phyloP scores from a whole-genome alignment of 2,797 vertebrate species.

The Phoxinus dragarum region DNA sequence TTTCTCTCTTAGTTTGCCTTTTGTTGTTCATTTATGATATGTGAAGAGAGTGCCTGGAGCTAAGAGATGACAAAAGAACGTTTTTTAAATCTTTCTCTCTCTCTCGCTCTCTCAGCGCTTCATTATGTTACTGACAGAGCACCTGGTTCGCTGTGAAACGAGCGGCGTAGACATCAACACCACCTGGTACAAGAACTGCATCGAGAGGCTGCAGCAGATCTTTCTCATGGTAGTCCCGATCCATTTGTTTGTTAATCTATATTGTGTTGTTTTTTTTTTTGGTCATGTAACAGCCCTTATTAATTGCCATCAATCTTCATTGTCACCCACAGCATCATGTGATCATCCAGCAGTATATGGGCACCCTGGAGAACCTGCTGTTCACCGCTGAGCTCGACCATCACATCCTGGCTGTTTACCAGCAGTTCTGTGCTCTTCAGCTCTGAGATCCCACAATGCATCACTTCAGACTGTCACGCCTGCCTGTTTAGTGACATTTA shows the following conservation, averaged over 20 bases:
- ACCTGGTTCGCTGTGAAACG: conserved; percentile 95
- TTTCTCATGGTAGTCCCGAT: conserved; percentile 87
- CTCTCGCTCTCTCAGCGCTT: conserved; percentile 82
- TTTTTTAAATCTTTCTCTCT: background rate
- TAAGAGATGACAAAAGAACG: conserved; percentile 3
- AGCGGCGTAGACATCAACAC: conserved; percentile 91
- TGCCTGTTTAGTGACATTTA: conserved; percentile 64
- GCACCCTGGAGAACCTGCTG: conserved; percentile 96
- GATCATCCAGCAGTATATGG: conserved; percentile 99
- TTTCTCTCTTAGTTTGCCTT: conserved; percentile 6
- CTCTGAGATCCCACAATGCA: conserved; percentile 75
- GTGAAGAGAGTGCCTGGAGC: conserved; percentile 21
- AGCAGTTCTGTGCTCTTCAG: conserved; percentile 97
- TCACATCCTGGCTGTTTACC: conserved; percentile 97
- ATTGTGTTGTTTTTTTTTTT: background rate
- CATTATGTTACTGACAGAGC: conserved; percentile 98
- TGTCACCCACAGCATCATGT: conserved; percentile 86
- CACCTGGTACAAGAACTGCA: conserved; percentile 97
- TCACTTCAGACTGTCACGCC: conserved; percentile 52
- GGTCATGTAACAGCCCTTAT: background rate
- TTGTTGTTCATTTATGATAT: conserved; percentile 17
- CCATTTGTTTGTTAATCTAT: background rate
- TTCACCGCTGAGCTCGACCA: conserved; percentile 97
- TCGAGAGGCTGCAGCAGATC: conserved; percentile 94
- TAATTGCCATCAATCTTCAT: background rate